Evolutionary conservation across 2,888 invertebrate genomes (phyloP), one percentile per base, ranked within the genome.

Genomic region (Dascillus cervinus): DNA sequence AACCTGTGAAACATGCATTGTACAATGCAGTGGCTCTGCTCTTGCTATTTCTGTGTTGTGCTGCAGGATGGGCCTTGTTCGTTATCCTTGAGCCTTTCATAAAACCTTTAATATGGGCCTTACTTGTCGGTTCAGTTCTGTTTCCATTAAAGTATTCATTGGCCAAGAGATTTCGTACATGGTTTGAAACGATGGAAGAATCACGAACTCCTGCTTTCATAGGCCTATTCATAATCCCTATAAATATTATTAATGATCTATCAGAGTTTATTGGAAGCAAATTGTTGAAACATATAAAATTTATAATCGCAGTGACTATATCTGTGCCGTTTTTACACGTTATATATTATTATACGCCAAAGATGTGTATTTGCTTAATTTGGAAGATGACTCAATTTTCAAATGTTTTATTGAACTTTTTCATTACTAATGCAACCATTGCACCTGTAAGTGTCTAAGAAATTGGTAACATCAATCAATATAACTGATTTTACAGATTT

Each of bases 51-150:
- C 60, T 83, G 27, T 75, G 77, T 46, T 75, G 76, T 55, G 75
- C 75, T 19, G 83, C 82, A 9, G 71, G 79, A 22, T 82, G 79
- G 58, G 85, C 86, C 2, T 71, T 91, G 4, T 91, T 86, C 62
- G 73, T 87, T 41, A 85, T 90, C 45, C 67, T 95, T 14, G 85
- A 88, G 51, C 92, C 94, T 0, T 96, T 95, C 64, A 77, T 97
- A 17, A 84, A 89, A 47, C 95, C 97, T 0, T 65, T 98, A 30
- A 73, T 96, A 47, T 98, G 97, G 97, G 95, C 97, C 1, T 70
- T 94, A 33, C 69, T 98, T 15, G 89, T 94, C 52, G 98, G 98
- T n/a, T 92, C 95, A 1, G 85, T 95, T 20, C 71, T 97, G n/a
- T 91, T 94, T 63, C 97, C 97, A 0, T 83, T 94, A 55, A 97